Evolutionary conservation across 2,888 invertebrate genomes (phyloP), one percentile per base, ranked within the genome.

Genomic region (Lamproptera curius): DNA sequence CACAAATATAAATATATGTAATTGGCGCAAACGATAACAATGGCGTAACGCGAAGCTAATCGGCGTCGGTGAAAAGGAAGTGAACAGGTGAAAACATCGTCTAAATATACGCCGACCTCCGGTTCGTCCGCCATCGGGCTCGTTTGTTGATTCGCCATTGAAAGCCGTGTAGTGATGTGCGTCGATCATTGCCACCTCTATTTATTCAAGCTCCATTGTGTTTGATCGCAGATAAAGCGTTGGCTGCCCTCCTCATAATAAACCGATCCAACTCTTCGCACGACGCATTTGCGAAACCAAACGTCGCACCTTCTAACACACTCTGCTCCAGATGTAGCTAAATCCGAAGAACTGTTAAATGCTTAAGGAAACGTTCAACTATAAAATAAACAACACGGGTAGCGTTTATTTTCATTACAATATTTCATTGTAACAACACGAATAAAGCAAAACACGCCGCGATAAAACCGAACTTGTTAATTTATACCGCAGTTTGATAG

Each of bases 141-240:
- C 34, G 47, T 38, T 48, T 48, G 48, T 48, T 48, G 48, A 48
- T 28, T 48, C 48, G 39, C 39, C 37, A 42, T 43, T 48, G 43
- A 34, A 48, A 38, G 14, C 42, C 6, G 38, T 15, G 15, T 16
- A 15, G 39, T 34, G 45, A 31, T 45, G 5, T 3, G 15, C 45
- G 37, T 20, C 13, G 37, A 31, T 31, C 16, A 9, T 23, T 9
- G 31, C 26, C 16, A 14, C 34, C 2, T 31, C 13, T 23, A 14
- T 37, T 39, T 40, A 16, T 37, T 17, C 11, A 28, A 36, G 40
- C 46, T 41, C 36, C 36, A 42, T 38, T 37, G 39, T 43, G 23
- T 38, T 17, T 28, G 23, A 42, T 37, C 41, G 31, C 17, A 42
- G 48, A 48, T 48, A 42, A 42, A 48, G 15, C 46, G 16, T 36